These are phyloP conservation scores for Phoebastria nigripes DNA, from an alignment of 2,797 vertebrate species.

Conservation along the genomic window DNA sequence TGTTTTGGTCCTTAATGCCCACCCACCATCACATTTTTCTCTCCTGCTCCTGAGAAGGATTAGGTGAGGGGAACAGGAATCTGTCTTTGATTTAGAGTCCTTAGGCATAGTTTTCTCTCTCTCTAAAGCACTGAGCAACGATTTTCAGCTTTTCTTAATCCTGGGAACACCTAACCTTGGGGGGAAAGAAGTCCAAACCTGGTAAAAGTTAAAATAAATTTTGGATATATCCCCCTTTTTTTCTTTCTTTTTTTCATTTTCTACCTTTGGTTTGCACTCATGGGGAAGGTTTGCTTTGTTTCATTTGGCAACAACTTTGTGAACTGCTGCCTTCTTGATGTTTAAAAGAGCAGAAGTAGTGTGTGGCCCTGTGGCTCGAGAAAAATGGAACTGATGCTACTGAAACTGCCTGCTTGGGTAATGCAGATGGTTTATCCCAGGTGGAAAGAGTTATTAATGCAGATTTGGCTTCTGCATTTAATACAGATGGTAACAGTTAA, in stretches of 20 bases:
- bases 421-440: background rate
- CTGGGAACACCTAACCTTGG: background rate
- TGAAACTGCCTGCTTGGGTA: background rate
- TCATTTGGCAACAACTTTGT: background rate
- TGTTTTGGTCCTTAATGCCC: background rate
- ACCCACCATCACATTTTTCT: background rate
- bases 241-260: background rate
- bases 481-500: background rate
- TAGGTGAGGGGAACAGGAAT: background rate
- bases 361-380: background rate
- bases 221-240: background rate
- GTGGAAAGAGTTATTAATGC: background rate
- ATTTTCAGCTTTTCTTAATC: slow-evolving; percentile 21
- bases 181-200: background rate
- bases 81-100: slow-evolving; percentile 25
- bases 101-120: background rate
- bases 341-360: background rate
- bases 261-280: background rate
- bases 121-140: background rate
- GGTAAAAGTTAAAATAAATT: background rate
- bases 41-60: background rate
- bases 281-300: background rate
- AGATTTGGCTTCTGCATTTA: background rate
- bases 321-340: background rate
- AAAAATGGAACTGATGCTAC: background rate